Evolutionary conservation across 2,888 invertebrate genomes (phyloP), one percentile per base, ranked within the genome.

Genomic region (Chalcosyrphus nemorum): DNA sequence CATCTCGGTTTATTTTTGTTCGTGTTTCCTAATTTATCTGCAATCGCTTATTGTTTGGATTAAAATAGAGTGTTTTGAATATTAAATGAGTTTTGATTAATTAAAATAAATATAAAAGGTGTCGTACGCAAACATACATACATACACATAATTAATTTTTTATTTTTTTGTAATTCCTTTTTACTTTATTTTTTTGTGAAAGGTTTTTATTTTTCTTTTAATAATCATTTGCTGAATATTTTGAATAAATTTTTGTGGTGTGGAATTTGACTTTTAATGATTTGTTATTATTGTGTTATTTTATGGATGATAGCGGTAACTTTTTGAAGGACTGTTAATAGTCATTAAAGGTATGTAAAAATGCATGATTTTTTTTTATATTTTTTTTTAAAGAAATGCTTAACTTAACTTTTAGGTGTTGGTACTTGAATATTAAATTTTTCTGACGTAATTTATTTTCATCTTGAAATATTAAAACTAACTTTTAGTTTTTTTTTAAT

Each of bases 31-130:
- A 50, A 70, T 54, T 68, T 54, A 52, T 74, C 56, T 21, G 56
- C 63, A 56, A 81, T 68, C 41, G 59, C n/a, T 72, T 19, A 61
- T 54, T 75, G 56, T 68, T 75, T 52, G 50, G 27, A 75, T 75
- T 74, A 27, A 13, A 68, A 57, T 41, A 29, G 17, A 65, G 70
- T 81, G 81, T 52, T 66, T 65, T 82, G 81, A 82, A 82, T 82
- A 65, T 56, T 76, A 47, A 70, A 81, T 72, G 65, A 65, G 47
- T 21, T 54, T 72, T 77, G 72, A 77, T 72, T 76, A 82, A 82
- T 82, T 82, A 65, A 77, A 78, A 72, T 72, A 63, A 54, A 56
- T 50, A 78, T 72, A 54, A 77, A 82, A 78, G 66, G 66, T 82
- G 72, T 78, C 61, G 54, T 77, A 56, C 27, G 45, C 9, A 77